Evolutionary conservation across 2,113 vertebrate species (phyloP), one percentile per base, ranked within the genome.

Genomic region (Phasianus colchicus): DNA sequence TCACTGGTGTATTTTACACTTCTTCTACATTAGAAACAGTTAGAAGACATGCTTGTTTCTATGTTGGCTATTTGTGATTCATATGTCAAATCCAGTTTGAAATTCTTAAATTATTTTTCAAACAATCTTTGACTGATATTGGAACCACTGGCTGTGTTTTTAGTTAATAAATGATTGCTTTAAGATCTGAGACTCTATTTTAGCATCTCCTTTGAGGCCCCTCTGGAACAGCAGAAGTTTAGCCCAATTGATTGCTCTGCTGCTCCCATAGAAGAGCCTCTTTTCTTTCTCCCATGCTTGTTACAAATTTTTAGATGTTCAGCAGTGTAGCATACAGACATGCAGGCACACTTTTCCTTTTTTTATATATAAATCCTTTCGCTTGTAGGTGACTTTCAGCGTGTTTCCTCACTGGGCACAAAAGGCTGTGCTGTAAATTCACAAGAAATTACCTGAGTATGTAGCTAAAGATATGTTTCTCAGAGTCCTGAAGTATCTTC

Each of bases 261-360:
- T 82, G 83, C 43, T 66, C 57, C 80, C 74, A 69, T 48, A 69
- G 92, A 77, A 95, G 43, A 66, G 38, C 88, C 69, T 47, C 40
- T 93, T 47, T 71, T 76, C 5, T 87, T 87, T 86, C 72, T 96
- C 75, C 76, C 48, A 45, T 64, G 52, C 45, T 89, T 82, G 54
- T 92, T 94, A 78, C 1, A 3, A 77, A 76, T 88, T 71, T 88
- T 83, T 83, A 95, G 87, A 70, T 93, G 38, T 76, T 94, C 76
- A 80, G 63, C 74, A 92, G 86, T 78, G 66, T 55, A 67, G 76
- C 8, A 24, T 27, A 52, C 10, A 77, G 29, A 43, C 45, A 27
- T 67, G 27, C 11, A 75, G 73, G 55, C 11, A 74, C 13, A 34
- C 6, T 3, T 27, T 58, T 64, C 67, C 6, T 3, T 27, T 42